phyloP scores from a whole-genome alignment of 2,797 vertebrate species.

The Cyprinodon diabolis region DNA sequence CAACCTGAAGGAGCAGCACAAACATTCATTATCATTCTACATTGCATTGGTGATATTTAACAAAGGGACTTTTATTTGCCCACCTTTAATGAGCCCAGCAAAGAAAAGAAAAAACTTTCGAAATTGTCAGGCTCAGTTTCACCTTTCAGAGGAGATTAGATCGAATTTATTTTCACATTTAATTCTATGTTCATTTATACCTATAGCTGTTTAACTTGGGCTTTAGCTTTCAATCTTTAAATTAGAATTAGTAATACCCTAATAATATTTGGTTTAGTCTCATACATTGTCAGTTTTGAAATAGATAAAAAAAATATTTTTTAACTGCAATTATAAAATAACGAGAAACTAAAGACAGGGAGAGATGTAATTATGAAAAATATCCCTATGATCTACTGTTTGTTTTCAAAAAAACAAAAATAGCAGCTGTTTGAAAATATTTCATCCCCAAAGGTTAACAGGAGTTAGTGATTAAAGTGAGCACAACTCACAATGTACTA shows the following conservation, averaged over 20 bases:
- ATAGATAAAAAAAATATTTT: not conserved
- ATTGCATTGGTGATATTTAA: constrained; percentile 75
- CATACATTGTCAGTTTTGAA: not conserved
- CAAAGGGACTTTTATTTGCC: constrained; percentile 47
- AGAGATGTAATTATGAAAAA: no score
- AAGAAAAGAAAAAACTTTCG: constrained; percentile 66
- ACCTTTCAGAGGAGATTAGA: constrained; percentile 28
- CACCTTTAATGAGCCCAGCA: constrained; percentile 64
- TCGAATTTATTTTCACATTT: constrained; percentile 13
- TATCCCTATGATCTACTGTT: not conserved
- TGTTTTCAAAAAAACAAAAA: not conserved
- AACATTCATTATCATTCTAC: constrained; percentile 68
- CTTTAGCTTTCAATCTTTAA: not conserved
- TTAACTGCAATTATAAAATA: no score
- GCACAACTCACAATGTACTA: not conserved
- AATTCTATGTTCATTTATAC: not conserved
- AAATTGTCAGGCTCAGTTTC: constrained; percentile 44
- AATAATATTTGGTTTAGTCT: not conserved
- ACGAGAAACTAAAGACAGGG: not conserved
- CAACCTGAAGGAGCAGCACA: constrained; percentile 63
- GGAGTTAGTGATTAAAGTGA: not conserved
- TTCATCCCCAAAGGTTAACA: not conserved
- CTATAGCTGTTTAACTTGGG: not conserved
- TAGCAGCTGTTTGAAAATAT: not conserved
- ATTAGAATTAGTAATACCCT: not conserved